These are phyloP conservation scores for Caenorhabditis drosophilae DNA, from an alignment of 2,888 invertebrate species.

Conservation along the genomic window DNA sequence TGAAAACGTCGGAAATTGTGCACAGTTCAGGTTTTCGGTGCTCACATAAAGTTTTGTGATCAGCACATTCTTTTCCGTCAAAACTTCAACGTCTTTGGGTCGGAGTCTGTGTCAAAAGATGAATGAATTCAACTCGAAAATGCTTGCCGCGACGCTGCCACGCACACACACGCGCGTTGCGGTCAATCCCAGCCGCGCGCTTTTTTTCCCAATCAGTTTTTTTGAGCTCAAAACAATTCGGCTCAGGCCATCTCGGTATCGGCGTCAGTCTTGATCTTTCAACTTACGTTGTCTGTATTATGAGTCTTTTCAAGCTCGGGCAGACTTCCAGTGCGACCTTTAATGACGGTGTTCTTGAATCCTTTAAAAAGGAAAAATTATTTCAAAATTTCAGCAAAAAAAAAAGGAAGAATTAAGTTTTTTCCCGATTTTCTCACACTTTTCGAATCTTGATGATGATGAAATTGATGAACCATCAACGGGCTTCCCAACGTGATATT, in stretches of 20 bases:
- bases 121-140: too few relatives aligned
- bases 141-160: too few relatives aligned
- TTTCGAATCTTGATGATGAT: slow-evolving; percentile 2
- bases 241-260: too few relatives aligned
- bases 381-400: too few relatives aligned
- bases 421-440: too few relatives aligned
- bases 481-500: slow-evolving; percentile 17
- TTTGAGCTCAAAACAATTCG: too few relatives aligned
- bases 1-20: slow-evolving; percentile 15
- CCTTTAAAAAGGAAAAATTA: too few relatives aligned
- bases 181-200: too few relatives aligned
- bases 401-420: too few relatives aligned
- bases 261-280: neutral
- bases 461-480: slow-evolving; percentile 15
- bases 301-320: slow-evolving; percentile 17
- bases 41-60: slow-evolving; percentile 27
- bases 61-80: slow-evolving; percentile 1
- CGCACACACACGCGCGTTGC: too few relatives aligned
- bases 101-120: too few relatives aligned
- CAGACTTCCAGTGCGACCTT: slow-evolving; percentile 9
- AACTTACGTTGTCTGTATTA: slow-evolving; percentile 14
- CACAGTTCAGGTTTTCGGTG: slow-evolving; percentile 21
- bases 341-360: neutral
- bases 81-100: neutral
- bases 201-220: too few relatives aligned